These are phyloP conservation scores for Noctua janthe DNA, from an alignment of 2,888 invertebrate species.

Conservation along the genomic window DNA sequence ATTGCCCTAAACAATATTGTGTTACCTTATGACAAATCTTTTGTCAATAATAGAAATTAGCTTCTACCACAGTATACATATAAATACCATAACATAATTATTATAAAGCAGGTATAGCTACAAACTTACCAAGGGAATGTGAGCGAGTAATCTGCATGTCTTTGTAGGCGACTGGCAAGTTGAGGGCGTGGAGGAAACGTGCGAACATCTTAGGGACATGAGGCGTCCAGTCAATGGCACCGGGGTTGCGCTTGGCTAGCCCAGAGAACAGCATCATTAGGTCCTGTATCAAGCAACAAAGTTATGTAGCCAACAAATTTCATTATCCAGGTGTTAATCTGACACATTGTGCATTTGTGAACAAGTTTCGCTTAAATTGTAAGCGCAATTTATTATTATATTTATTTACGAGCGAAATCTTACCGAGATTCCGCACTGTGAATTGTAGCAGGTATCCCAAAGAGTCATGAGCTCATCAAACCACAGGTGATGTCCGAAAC, in stretches of 20 bases:
- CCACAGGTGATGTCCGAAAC: constrained; percentile 94
- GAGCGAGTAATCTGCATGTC: constrained; percentile 90
- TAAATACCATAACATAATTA: background rate
- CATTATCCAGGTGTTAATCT: background rate
- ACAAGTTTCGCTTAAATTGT: no score
- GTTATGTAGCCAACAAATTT: background rate
- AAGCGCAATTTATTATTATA: no score
- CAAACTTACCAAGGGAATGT: constrained; percentile 85
- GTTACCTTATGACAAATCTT: background rate
- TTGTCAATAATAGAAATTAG: constrained; percentile 15
- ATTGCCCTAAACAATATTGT: background rate
- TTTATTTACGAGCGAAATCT: constrained; percentile 55
- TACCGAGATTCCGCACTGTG: constrained; percentile 91
- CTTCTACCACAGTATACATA: background rate
- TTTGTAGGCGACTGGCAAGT: constrained; percentile 95
- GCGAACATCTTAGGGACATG: constrained; percentile 94
- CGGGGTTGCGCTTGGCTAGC: constrained; percentile 93
- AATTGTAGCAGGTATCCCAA: constrained; percentile 94
- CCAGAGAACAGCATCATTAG: constrained; percentile 94
- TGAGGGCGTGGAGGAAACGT: constrained; percentile 93
- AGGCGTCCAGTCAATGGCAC: constrained; percentile 96
- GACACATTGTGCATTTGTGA: background rate
- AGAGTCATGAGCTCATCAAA: constrained; percentile 94
- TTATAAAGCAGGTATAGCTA: constrained; percentile 1
- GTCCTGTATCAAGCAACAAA: constrained; percentile 85